These are phyloP conservation scores for Epinephelus cyanopodus DNA, from an alignment of 2,113 vertebrate species.

Conservation along the genomic window DNA sequence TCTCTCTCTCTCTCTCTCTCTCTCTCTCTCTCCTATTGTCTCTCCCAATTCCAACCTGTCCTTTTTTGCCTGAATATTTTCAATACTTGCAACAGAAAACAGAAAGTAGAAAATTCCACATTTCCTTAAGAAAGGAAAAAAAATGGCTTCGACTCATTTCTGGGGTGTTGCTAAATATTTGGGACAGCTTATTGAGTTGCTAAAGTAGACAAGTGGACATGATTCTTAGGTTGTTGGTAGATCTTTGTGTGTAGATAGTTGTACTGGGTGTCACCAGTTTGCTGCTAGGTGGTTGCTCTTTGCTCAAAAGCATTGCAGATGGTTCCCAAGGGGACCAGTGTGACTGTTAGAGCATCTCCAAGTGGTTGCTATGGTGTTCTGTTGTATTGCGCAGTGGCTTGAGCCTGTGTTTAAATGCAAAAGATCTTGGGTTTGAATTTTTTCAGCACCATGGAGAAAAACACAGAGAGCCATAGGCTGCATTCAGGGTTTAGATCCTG, in stretches of 20 bases:
- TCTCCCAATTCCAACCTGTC: too few species aligned
- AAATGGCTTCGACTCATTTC: too few species aligned
- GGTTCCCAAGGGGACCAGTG: not conserved
- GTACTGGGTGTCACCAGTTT: not conserved
- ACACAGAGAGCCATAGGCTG: not conserved
- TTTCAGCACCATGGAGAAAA: constrained; percentile 17
- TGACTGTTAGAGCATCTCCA: too few species aligned
- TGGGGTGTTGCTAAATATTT: not conserved
- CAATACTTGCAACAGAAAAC: not conserved
- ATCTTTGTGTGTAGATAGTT: too few species aligned
- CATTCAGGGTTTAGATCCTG: not conserved
- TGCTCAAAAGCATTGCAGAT: not conserved
- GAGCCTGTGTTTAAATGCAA: not conserved
- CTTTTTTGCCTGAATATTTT: not conserved
- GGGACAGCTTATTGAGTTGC: not conserved
- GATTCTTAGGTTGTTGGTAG: not conserved
- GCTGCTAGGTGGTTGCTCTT: not conserved
- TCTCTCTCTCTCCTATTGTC: not conserved
- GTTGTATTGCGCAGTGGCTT: too few species aligned
- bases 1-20: not conserved
- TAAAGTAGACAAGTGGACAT: not conserved
- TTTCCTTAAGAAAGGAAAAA: not conserved
- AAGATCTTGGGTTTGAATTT: not conserved
- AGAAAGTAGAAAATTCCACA: not conserved
- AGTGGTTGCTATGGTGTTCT: too few species aligned